A percentile compares a stretch with the other conserved stretches of the same genome.
phyloP scores from a whole-genome alignment of 2,797 vertebrate genomes.

The Numenius phaeopus region DNA sequence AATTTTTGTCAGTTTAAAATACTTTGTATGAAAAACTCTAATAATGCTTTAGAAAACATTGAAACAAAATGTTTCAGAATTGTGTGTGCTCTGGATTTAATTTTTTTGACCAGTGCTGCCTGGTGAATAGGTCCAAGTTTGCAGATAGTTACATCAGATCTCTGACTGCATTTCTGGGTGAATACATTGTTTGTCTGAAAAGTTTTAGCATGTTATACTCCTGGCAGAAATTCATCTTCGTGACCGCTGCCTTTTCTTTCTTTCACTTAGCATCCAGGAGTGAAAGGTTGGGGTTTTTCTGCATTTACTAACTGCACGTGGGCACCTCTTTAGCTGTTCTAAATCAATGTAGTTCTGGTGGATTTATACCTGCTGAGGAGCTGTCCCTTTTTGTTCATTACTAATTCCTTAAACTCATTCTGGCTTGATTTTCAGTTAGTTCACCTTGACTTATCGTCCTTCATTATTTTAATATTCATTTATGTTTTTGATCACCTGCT shows the following conservation, averaged over 20 bases:
- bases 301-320: not conserved
- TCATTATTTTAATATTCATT: constrained; percentile 71
- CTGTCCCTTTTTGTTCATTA: constrained; percentile 44
- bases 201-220: not conserved
- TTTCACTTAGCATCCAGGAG: not conserved
- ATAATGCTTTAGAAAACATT: not conserved
- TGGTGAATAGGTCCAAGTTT: not conserved
- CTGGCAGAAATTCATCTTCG: not conserved
- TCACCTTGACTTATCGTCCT: constrained; percentile 72
- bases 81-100: not conserved
- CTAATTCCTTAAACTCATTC: constrained; percentile 58
- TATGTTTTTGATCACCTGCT: constrained; percentile 66
- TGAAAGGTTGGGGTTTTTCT: not conserved
- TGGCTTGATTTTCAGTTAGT: constrained; percentile 65
- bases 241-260: not conserved
- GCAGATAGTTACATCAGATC: not conserved
- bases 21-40: not conserved
- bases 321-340: not conserved
- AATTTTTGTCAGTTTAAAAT: constrained; percentile 44
- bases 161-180: not conserved
- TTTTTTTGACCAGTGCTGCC: not conserved
- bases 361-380: constrained; percentile 61
- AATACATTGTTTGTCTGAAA: not conserved
- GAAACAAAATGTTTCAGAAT: not conserved
- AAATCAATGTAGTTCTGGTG: constrained; percentile 10